Base-by-base conservation (phyloP, 2,797 vertebrate genomes). In the Nyctalus aviator region DNA sequence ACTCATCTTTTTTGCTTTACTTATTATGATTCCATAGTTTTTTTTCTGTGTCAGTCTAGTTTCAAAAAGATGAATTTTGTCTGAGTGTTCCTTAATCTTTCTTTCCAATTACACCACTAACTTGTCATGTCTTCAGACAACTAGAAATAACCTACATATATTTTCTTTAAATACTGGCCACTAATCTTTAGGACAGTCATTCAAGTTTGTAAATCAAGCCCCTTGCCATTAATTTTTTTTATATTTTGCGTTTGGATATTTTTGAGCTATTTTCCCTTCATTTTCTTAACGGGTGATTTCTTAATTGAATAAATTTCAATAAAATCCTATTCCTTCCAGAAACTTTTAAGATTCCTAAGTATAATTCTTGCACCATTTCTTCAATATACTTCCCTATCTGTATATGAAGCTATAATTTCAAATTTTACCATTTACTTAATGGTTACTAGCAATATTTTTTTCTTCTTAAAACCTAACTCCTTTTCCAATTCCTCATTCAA, bases 41-140 rank as follows among this genome's bases (percentile, higher is more conserved):
- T 64, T 23, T 69, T 81, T 91, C 17, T 91, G 18, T 76, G 18
- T 91, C 55, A 84, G 27, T 73, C 53, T 85, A 84, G 30, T 88
- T 89, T 89, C 9, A 53, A 91, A 95, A 88, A 77, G 15, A 96
- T 71, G 86, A 84, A 82, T 92, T 82, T 94, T 93, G 37, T 71
- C 77, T 73, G 17, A 17, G 14, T 81, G 20, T 78, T 91, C 35
- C 81, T 32, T 69, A 73, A 50, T 77, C 69, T 86, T 83, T 85
- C 79, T 66, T 84, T 69, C 32, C 41, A 77, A 72, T 68, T 84
- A 87, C 15, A 69, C 32, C 50, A 73, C 30, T 95, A 66, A 72
- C 27, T 78, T 78, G 15, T 71, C 53, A 73, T 57, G n/a, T 78
- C 59, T 86, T 62, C 17, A 79, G 18, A 91, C 4, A 81, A 78